Conservation (phyloP, 2,888 invertebrate genomes). For the Protophormia terraenovae region DNA sequence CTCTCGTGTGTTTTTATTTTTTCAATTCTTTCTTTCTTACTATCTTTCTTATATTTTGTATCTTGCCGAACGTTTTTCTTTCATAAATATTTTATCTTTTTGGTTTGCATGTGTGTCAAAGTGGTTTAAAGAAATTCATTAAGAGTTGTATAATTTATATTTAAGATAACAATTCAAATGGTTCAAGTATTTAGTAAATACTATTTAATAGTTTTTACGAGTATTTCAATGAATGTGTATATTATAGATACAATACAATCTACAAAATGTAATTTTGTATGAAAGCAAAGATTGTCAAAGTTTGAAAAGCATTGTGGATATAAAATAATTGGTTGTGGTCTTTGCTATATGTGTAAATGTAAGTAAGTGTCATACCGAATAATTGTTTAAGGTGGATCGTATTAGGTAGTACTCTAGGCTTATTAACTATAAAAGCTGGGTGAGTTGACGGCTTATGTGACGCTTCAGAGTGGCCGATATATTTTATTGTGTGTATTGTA, state of each 20-base stretch:
- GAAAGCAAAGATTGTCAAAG: not conserved
- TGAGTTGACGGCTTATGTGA: no score
- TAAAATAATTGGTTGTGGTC: slow-evolving; percentile 16
- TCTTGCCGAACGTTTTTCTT: not conserved
- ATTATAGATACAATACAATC: not conserved
- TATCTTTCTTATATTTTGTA: not conserved
- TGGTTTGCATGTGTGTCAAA: not conserved
- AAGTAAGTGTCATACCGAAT: not conserved
- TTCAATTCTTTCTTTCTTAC: not conserved
- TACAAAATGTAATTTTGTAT: not conserved
- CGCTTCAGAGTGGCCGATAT: no score
- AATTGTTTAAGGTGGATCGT: not conserved
- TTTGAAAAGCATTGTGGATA: not conserved
- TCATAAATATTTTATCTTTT: not conserved
- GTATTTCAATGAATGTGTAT: not conserved
- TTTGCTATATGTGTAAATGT: not conserved
- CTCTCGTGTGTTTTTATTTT: not conserved
- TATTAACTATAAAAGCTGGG: no score
- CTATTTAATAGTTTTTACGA: no score
- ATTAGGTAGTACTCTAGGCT: not conserved
- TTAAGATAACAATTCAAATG: not conserved
- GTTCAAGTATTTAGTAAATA: not conserved
- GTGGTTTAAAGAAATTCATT: not conserved
- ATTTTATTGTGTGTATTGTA: no score
- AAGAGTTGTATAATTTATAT: not conserved